Evolutionary conservation across 1,140 invertebrate genomes (phyloP).

Genomic region (Camponotus floridanus): DNA sequence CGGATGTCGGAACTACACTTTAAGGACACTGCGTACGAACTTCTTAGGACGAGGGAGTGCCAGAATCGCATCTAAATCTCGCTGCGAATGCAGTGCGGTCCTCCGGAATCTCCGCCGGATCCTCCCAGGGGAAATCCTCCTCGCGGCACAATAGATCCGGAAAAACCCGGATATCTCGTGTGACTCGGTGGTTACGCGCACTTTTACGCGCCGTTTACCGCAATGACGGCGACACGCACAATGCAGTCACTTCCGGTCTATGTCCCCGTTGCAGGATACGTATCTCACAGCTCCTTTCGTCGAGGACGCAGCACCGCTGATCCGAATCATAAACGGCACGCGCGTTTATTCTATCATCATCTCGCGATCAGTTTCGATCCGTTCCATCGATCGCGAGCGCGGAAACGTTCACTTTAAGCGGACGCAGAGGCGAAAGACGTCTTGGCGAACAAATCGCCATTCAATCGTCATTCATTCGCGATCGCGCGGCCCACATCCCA

Average conservation of each 20-base stretch:
- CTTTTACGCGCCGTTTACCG: slow-evolving; percentile 72
- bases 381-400: slow-evolving; percentile 17
- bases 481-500: slow-evolving; percentile 36
- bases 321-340: background rate
- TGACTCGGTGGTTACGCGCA: slow-evolving; percentile 55
- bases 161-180: background rate
- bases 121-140: background rate
- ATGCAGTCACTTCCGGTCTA: slow-evolving; percentile 59
- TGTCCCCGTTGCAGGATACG: slow-evolving; percentile 4
- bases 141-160: slow-evolving; percentile 28
- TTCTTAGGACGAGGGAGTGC: slow-evolving; percentile 9
- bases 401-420: background rate
- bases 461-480: background rate
- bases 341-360: slow-evolving; percentile 40
- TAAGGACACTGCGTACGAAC: slow-evolving; percentile 2
- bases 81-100: slow-evolving; percentile 11
- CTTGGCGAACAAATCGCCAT: background rate
- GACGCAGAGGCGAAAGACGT: no score
- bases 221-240: slow-evolving; percentile 62
- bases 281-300: slow-evolving; percentile 7
- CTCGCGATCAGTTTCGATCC: slow-evolving; percentile 43
- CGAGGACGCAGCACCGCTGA: slow-evolving; percentile 14
- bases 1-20: slow-evolving; percentile 40
- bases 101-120: background rate
- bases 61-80: slow-evolving; percentile 23